Evolutionary conservation across 1,140 invertebrate species (phyloP), one percentile per base, ranked within the genome.

Genomic region (Sitodiplosis mosellana): DNA sequence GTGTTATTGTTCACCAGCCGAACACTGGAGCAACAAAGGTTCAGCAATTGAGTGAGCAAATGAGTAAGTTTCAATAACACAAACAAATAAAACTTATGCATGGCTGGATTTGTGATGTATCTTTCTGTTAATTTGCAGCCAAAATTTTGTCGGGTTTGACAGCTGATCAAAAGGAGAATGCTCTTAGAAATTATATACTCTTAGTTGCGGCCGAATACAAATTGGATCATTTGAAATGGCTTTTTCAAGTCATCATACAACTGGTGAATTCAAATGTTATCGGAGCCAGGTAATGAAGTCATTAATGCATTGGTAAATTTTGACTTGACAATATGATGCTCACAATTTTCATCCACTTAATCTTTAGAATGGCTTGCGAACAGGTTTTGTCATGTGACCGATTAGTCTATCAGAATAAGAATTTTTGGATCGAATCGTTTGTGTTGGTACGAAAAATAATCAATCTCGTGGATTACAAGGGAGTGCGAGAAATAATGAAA

Each of bases 401-500:
- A 60, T 67, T 94, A 10, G 68, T 74, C 14, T 81, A 83, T 60
- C 71, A 78, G 47, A 78, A 86, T 59, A 71, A 77, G 55, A 77
- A 83, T 49, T 88, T 87, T 68, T 94, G 88, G 91, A 78, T 86
- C 12, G 79, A 83, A 60, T 83, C 80, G 59, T 95, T 96, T 66
- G 71, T 77, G 49, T 68, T 95, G 3, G 82, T 96, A 38, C 74
- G 81, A 54, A 80, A 77, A 58, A 82, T 94, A 49, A 85, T 96
- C 59, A 78, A 80, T 34, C 80, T 83, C 49, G 91, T 95, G 11
- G 88, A 94, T 64, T 97, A 97, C 60, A 97, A 96, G 70, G 90
- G 86, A 42, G 87, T 91, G 1, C 67, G 87, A 54, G 86, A 88
- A 70, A 85, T 91, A 36, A 87, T 91, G 83, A 90, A 89, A 70